Conservation (phyloP, 2,113 vertebrate species). For the Lanius ludovicianus region DNA sequence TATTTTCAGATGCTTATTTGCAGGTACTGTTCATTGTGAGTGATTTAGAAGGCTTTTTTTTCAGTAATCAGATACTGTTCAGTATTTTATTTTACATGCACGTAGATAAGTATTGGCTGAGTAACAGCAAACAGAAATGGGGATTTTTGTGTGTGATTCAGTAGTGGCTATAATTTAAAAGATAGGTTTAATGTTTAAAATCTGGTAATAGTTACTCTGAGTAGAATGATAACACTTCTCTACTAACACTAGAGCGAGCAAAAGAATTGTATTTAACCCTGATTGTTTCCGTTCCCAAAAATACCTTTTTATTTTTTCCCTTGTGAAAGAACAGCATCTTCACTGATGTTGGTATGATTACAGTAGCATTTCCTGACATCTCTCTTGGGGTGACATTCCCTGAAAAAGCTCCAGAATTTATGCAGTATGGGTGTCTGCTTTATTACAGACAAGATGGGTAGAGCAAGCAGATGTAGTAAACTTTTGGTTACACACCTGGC, state of each 20-base stretch:
- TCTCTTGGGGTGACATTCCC: not conserved
- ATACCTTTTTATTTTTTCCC: not conserved
- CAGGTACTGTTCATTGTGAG: conserved; percentile 51
- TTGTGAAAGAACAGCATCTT: not conserved
- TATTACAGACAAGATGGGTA: not conserved
- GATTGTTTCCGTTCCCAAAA: conserved; percentile 45
- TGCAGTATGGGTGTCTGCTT: not conserved
- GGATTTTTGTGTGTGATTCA: conserved; percentile 25
- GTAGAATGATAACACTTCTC: conserved; percentile 27
- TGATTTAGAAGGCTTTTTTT: conserved; percentile 58
- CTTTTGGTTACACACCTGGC: not conserved
- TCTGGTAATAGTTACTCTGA: conserved; percentile 12
- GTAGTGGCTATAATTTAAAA: conserved; percentile 55
- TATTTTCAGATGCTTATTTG: conserved; percentile 54
- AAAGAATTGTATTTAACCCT: conserved; percentile 36
- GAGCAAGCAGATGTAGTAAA: not conserved
- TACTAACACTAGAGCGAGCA: conserved; percentile 43
- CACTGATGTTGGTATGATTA: not conserved
- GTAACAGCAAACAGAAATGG: conserved; percentile 14
- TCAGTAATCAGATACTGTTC: conserved; percentile 40
- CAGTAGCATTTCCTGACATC: conserved; percentile 1
- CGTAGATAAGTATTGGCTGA: conserved; percentile 43
- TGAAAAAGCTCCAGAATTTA: not conserved
- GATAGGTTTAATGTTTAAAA: conserved; percentile 35
- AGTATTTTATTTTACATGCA: conserved; percentile 58